phyloP scores from a whole-genome alignment of 2,113 vertebrate genomes.

The Coryphaenoides rupestris region DNA sequence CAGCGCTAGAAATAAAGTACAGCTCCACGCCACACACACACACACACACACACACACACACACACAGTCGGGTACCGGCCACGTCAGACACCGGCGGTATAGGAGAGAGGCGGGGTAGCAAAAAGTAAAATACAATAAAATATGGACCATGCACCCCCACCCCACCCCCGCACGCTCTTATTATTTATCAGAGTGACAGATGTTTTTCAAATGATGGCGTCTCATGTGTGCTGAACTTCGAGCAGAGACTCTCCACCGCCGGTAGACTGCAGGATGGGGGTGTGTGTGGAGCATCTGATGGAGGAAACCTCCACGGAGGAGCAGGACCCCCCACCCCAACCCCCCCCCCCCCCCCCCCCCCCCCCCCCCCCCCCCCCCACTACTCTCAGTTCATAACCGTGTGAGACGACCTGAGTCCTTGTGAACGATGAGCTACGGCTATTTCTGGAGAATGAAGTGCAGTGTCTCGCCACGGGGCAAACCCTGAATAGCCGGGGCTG shows the following conservation, averaged over 20 bases:
- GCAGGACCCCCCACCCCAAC: no score
- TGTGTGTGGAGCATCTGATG: constrained; percentile 54
- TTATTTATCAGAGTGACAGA: constrained; percentile 79
- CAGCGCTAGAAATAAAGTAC: constrained; percentile 63
- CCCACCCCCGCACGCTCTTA: constrained; percentile 60
- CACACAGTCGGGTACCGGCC: constrained; percentile 52
- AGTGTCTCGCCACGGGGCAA: constrained; percentile 76
- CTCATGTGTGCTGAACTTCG: constrained; percentile 70
- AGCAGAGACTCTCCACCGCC: constrained; percentile 51
- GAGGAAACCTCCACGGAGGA: constrained; percentile 44
- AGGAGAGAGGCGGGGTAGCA: no score
- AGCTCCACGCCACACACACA: constrained; percentile 52
- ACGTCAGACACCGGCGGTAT: no score
- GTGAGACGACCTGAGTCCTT: constrained; percentile 73
- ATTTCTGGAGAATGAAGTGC: constrained; percentile 76
- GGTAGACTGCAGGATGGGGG: constrained; percentile 57
- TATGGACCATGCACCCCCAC: constrained; percentile 65
- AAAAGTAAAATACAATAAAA: constrained; percentile 53
- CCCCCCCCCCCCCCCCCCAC: not conserved
- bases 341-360: no score
- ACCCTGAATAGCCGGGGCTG: constrained; percentile 77
- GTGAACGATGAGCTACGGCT: constrained; percentile 80
- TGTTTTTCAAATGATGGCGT: constrained; percentile 77
- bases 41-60: no score
- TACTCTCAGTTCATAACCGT: constrained; percentile 20